Conservation (phyloP, 2,113 vertebrate species). For the Galeopterus variegatus region DNA sequence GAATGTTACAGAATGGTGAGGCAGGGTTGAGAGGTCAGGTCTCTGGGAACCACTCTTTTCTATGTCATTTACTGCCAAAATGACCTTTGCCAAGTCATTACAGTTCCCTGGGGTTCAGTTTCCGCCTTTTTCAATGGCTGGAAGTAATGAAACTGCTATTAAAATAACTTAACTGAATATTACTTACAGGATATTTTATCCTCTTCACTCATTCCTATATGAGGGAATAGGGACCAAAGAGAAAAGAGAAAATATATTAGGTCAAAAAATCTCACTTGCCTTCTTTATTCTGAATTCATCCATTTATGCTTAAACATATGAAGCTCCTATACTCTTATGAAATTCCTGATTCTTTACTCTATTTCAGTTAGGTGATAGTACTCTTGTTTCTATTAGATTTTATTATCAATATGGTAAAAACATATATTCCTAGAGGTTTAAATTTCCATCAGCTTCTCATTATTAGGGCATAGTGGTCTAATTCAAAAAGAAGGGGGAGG, state of each 20-base stretch:
- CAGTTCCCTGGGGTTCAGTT: conserved; percentile 61
- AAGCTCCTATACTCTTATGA: background rate
- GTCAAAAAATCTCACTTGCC: background rate
- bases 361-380: background rate
- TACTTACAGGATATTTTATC: conserved; percentile 38
- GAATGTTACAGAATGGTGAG: background rate
- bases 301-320: background rate
- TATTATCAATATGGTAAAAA: background rate
- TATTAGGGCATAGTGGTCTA: background rate
- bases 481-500: background rate
- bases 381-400: background rate
- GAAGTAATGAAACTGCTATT: conserved; percentile 73
- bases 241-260: background rate
- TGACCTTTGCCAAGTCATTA: conserved; percentile 67
- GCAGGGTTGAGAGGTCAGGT: conserved; percentile 3
- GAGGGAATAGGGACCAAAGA: background rate
- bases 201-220: conserved; percentile 30
- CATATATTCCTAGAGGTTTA: background rate
- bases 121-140: conserved; percentile 51
- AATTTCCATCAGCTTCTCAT: background rate
- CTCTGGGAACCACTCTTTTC: conserved; percentile 65
- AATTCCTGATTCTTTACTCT: background rate
- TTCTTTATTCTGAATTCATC: background rate
- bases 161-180: conserved; percentile 74
- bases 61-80: conserved; percentile 71